Evolutionary conservation across 2,888 invertebrate genomes (phyloP), one percentile per base, ranked within the genome.

Genomic region (Mesorhabditis spiculigera): DNA sequence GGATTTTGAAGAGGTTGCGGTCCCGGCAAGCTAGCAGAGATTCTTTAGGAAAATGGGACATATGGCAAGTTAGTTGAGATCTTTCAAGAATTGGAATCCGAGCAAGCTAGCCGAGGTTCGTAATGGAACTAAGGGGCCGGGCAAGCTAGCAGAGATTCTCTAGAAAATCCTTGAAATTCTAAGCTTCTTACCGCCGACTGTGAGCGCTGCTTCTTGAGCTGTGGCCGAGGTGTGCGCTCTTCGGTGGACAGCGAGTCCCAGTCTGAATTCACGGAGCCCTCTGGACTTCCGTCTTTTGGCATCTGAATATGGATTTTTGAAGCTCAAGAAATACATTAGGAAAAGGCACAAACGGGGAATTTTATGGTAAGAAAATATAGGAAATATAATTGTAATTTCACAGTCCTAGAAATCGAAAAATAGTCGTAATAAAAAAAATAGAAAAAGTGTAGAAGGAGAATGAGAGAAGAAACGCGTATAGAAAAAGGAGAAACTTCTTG

Each of bases 41-140:
- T 28, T 28, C 28, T 28, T 28, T 28, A 28, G 28, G 28, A 28
- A 28, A 28, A 1, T 28, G 28, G 3, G 28, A 28, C 3, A 1
- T 28, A 28, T 28, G 28, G 28, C 3, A 28, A 28, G 28, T n/a
- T n/a, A n/a, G n/a, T n/a, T n/a, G 92, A 92, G 75, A 93, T 78
- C 71, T 76, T 70, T 68, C 81, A 66, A 50, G 78, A 78, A 63
- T 78, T 78, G 50, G 76, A 72, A 68, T 71, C 71, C 68, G 28
- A 3, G 28, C 28, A 28, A 28, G 28, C 28, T 28, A 28, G 3
- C 28, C 1, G 28, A 28, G 28, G 3, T 28, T 3, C 28, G 10
- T 13, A n/a, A n/a, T 13, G 58, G 58, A 58, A 58, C 10, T 13
- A n/a, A n/a, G n/a, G n/a, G n/a, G n/a, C n/a, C n/a, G 28, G 28